These are phyloP conservation scores for Catajapyx aquilonaris DNA, from an alignment of 1,140 invertebrate species.

Conservation along the genomic window DNA sequence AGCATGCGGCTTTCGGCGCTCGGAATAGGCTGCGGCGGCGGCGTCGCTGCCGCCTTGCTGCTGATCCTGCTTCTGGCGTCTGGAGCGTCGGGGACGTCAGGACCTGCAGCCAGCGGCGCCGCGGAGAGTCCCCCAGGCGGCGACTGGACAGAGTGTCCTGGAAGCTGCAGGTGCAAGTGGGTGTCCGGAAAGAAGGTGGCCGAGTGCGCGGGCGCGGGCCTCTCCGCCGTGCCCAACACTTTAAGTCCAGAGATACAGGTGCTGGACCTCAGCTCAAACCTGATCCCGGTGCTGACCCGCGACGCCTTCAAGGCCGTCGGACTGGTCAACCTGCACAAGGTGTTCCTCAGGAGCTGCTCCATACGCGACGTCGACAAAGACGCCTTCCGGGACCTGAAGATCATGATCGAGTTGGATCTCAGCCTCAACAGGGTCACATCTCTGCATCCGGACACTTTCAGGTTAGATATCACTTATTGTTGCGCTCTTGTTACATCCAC, in stretches of 20 bases:
- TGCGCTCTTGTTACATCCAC: too few species aligned
- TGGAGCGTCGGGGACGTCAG: too few species aligned
- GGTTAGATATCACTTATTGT: too few species aligned
- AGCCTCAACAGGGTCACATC: conserved; percentile 44
- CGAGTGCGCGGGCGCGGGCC: conserved; percentile 48
- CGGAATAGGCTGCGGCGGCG: too few species aligned
- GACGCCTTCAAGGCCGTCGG: conserved; percentile 58
- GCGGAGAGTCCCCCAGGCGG: too few species aligned
- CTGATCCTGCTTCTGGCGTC: too few species aligned
- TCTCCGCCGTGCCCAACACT: conserved; percentile 44
- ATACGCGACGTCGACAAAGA: conserved; percentile 52
- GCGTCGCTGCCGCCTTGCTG: too few species aligned
- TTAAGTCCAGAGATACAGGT: conserved; percentile 69
- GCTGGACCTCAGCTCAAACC: conserved; percentile 57
- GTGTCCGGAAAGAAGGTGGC: conserved; percentile 70
- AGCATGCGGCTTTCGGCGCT: too few species aligned
- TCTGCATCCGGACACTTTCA: conserved; percentile 46
- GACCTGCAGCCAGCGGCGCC: too few species aligned
- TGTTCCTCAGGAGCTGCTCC: conserved; percentile 50
- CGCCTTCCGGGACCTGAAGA: conserved; percentile 64
- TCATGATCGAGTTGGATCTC: conserved; percentile 66
- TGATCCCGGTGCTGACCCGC: conserved; percentile 46
- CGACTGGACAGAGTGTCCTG: conserved; percentile 63
- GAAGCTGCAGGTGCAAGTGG: conserved; percentile 69
- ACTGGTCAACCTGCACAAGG: conserved; percentile 59